Base-by-base conservation (phyloP, 2,113 vertebrate species). In the Toxotes jaculatrix region DNA sequence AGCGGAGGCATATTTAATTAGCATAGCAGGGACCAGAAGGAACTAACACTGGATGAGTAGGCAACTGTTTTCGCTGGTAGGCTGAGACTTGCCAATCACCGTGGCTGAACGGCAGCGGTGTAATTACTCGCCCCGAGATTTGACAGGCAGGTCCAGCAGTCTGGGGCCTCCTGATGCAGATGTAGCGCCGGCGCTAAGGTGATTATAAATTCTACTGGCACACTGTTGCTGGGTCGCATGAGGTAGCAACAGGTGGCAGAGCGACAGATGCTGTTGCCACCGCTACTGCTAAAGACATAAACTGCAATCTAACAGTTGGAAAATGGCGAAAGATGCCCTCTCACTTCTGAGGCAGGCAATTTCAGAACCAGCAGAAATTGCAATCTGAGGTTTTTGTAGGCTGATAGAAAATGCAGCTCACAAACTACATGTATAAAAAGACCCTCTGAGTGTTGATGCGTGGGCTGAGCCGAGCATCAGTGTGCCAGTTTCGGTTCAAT, bases 91-190 rank as follows among this genome's bases (percentile, higher is more conserved):
- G 77, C 27, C 42, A n/a, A 79, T 78, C 63, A 71, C 57, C 36
- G n/a, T 51, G 11, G 43, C 32, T 5, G n/a, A 60, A 36, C 53
- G 17, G 36, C 49, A 62, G 27, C 12, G 1, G 7, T 27, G 66
- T 83, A 53, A 89, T 87, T 73, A 79, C 51, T 82, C 0, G 8
- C 13, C 45, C 1, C 61, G 43, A 49, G 13, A 59, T 77, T 74
- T 73, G 80, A 86, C 76, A 59, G 83, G 43, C 60, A 68, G 62
- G 69, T 49, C 72, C 36, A 9, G 21, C 47, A 16, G 34, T 32
- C 34, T 1, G 34, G 64, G 64, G 60, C 34, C 23, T 61, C 27
- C 69, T 75, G 67, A 43, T 1, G 7, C 31, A 1, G 56, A 49
- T 0, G 10, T 60, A 0, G 34, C 2, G 1, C 42, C 17, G 83